Percentiles rank a stretch among this genome's conserved stretches.
Conservation (phyloP, 1,140 invertebrate genomes). For the Trichonephila clavipes region DNA sequence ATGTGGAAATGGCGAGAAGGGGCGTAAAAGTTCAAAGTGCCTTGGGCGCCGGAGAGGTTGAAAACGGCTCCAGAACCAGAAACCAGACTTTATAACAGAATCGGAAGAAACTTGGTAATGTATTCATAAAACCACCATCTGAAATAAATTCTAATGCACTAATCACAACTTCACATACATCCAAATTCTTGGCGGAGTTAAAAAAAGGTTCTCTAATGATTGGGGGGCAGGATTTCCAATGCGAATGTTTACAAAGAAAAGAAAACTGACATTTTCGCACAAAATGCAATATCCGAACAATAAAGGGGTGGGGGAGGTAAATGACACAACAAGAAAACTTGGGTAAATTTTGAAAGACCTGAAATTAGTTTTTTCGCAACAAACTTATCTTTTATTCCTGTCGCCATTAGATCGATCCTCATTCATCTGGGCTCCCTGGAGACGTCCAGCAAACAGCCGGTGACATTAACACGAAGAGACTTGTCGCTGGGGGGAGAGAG, state of each 20-base stretch:
- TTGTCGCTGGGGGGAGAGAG: neutral
- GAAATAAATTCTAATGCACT: too few species aligned
- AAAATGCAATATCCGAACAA: neutral
- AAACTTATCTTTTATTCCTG: neutral
- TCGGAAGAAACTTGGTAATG: too few species aligned
- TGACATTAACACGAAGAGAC: conserved; percentile 31
- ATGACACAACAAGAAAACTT: neutral
- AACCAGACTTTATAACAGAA: too few species aligned
- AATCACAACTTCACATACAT: too few species aligned
- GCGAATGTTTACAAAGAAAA: neutral
- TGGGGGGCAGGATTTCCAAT: neutral
- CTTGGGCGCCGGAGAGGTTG: too few species aligned
- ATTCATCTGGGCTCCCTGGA: neutral
- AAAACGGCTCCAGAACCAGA: too few species aligned
- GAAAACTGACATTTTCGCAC: neutral
- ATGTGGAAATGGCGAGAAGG: too few species aligned
- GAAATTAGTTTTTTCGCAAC: neutral
- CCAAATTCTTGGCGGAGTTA: too few species aligned
- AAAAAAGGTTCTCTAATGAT: neutral
- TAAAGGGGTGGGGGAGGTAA: neutral
- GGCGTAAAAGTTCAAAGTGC: too few species aligned
- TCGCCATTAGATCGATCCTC: neutral
- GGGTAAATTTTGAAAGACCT: neutral
- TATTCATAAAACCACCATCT: too few species aligned
- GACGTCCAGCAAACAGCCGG: conserved; percentile 14